These are phyloP conservation scores for Centroberyx gerrardi DNA, from an alignment of 2,797 vertebrate species.

Conservation along the genomic window DNA sequence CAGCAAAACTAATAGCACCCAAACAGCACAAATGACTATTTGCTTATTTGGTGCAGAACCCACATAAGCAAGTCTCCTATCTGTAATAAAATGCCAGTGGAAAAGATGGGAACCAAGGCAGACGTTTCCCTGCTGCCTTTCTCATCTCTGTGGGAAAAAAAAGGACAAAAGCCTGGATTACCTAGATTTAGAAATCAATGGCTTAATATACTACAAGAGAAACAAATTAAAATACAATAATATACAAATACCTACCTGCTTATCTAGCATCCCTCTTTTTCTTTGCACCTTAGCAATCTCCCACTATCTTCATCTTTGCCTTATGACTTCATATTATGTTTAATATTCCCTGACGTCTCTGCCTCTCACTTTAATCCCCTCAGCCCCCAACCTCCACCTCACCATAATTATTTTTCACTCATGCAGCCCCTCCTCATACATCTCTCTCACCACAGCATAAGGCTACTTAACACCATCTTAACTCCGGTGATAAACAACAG, in stretches of 20 bases:
- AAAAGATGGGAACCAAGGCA: not conserved
- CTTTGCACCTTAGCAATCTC: slow-evolving; percentile 21
- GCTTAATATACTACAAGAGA: slow-evolving; percentile 1
- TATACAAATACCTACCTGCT: slow-evolving; percentile 3
- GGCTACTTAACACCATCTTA: slow-evolving; percentile 78
- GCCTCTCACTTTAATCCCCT: slow-evolving; percentile 37
- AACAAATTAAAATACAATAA: slow-evolving; percentile 4
- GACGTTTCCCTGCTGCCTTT: not conserved
- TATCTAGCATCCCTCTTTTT: not conserved
- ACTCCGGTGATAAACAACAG: slow-evolving; percentile 78
- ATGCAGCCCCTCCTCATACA: slow-evolving; percentile 43
- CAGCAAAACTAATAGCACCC: not conserved
- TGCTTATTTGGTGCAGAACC: not conserved
- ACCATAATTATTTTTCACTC: slow-evolving; percentile 61
- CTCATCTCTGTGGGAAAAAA: not conserved
- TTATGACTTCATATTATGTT: slow-evolving; percentile 41
- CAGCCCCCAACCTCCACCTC: slow-evolving; percentile 46
- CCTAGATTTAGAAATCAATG: slow-evolving; percentile 15
- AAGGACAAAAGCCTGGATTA: not conserved
- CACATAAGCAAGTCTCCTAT: not conserved
- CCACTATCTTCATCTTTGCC: slow-evolving; percentile 20
- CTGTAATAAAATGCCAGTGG: not conserved
- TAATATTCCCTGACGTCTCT: slow-evolving; percentile 42
- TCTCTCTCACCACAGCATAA: slow-evolving; percentile 58
- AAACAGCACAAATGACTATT: not conserved